phyloP scores from a whole-genome alignment of 2,113 vertebrate genomes.

The Beaufortia kweichowensis region DNA sequence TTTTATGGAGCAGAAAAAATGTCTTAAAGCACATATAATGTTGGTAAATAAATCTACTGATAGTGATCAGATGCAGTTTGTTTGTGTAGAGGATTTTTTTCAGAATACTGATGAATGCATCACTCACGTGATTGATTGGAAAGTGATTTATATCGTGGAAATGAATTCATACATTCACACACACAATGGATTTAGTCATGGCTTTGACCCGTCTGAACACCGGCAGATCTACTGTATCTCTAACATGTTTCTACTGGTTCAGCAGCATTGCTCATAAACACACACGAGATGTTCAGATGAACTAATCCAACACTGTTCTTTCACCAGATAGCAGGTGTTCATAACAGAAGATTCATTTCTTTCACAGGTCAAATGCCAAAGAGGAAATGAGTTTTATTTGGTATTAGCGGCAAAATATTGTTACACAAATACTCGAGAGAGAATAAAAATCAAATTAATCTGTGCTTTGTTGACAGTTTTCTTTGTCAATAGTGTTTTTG shows the following conservation, averaged over 20 bases:
- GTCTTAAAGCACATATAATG: too few species aligned
- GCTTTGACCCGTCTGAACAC: not conserved
- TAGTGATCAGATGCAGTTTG: too few species aligned
- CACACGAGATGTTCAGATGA: not conserved
- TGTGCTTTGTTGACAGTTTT: too few species aligned
- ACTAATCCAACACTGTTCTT: not conserved
- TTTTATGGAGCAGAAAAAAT: too few species aligned
- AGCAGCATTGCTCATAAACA: not conserved
- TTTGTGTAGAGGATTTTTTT: too few species aligned
- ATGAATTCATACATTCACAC: not conserved
- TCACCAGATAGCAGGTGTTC: not conserved
- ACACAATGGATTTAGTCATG: not conserved
- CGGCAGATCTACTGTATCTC: conserved; percentile 22
- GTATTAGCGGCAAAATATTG: not conserved
- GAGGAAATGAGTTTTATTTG: not conserved
- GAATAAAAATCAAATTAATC: too few species aligned
- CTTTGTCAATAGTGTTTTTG: too few species aligned
- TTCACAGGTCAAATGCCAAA: not conserved
- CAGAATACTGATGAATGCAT: too few species aligned
- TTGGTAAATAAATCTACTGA: too few species aligned
- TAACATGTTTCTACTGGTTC: conserved; percentile 15
- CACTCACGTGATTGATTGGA: too few species aligned
- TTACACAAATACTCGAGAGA: too few species aligned
- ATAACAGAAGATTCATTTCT: not conserved
- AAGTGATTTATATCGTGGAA: too few species aligned